Percentiles rank a stretch among this genome's conserved stretches.
Evolutionary conservation across 2,888 invertebrate genomes (phyloP).

Genomic region (Periphyllus acericola): DNA sequence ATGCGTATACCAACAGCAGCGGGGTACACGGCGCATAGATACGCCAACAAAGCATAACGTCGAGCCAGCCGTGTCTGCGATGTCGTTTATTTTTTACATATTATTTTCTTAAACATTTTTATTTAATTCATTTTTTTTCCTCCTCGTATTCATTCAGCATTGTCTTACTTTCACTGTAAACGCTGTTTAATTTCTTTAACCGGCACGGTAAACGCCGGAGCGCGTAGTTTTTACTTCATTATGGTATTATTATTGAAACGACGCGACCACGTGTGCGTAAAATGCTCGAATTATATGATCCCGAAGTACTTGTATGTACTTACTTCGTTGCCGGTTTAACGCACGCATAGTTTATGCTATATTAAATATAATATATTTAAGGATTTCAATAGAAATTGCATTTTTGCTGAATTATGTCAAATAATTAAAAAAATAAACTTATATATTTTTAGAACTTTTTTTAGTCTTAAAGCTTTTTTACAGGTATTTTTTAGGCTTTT

Average conservation of each 20-base stretch:
- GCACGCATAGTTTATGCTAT: no score
- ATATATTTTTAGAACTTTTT: no score
- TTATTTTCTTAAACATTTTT: constrained; percentile 3
- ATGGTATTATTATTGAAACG: neutral
- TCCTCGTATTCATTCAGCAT: neutral
- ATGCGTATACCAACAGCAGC: neutral
- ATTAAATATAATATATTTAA: no score
- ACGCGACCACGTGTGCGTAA: neutral
- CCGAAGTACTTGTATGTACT: neutral
- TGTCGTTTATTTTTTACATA: neutral
- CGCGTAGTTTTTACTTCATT: neutral
- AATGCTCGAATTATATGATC: neutral
- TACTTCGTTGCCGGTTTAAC: no score
- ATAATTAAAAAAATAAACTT: no score
- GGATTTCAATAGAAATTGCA: no score
- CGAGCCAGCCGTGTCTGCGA: constrained; percentile 40
- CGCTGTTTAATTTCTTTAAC: constrained; percentile 35
- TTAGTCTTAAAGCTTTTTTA: no score
- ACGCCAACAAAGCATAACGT: constrained; percentile 56
- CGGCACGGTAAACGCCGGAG: neutral
- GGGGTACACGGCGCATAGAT: neutral
- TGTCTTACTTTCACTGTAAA: constrained; percentile 57
- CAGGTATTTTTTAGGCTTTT: no score
- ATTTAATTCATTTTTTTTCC: constrained; percentile 20
- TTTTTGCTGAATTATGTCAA: no score